Base-by-base conservation (phyloP, 2,888 invertebrate genomes). In the Mechanitis messenoides region DNA sequence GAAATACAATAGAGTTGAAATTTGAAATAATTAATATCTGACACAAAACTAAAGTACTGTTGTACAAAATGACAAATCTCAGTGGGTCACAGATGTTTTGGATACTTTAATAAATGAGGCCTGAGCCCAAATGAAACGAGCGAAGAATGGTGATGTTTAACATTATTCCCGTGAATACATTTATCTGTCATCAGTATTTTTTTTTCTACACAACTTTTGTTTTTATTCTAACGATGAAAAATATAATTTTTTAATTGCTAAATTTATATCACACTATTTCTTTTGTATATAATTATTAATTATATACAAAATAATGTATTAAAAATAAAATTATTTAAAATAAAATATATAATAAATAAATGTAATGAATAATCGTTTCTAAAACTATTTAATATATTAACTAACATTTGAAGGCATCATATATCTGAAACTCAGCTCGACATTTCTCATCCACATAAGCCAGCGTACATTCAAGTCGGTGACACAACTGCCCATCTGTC, bases 31-130 rank as follows among this genome's bases (percentile, higher is more conserved):
- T 65, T 62, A 69, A 66, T 64, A 63, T 63, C 61, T 53, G 58
- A 66, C 65, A 61, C 61, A 60, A 62, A 66, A 70, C 66, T 69
- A 68, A 73, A 72, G 71, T 70, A 72, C 71, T 69, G 71, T 65
- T 72, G 67, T 70, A 65, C 59, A 66, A 77, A 50, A 82, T 82
- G 77, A 85, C 81, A 84, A 83, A 85, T 84, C 78, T 79, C 77
- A 80, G 78, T 80, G 81, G 80, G 84, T 78, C 83, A 78, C 87
- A 88, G 86, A 84, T 87, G 86, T 75, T 71, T 72, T 71, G 77
- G 84, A 83, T 86, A 81, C 86, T 88, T 87, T 83, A 84, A 81
- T 83, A 84, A 86, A 86, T 84, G 86, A 87, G 84, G 79, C 79
- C 79, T 77, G 78, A 79, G 77, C 79, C 79, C 76, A 72, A 74